Evolutionary conservation across 1,140 invertebrate species (phyloP).

Genomic region (Eufriesea mexicana): DNA sequence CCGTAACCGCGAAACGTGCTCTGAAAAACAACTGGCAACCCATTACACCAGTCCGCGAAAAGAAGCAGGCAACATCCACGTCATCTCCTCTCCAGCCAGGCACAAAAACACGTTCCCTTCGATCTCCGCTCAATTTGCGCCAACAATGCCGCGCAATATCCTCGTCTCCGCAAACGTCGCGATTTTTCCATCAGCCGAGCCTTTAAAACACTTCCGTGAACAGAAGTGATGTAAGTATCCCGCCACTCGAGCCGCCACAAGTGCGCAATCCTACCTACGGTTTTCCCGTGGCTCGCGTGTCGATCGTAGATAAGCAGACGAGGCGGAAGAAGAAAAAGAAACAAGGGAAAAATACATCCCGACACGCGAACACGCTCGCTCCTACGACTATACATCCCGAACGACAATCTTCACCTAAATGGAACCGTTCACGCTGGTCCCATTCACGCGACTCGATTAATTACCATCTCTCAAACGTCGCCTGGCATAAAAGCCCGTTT

Average conservation of each 20-base stretch:
- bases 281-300: neutral
- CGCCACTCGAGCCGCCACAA: neutral
- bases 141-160: neutral
- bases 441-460: slow-evolving; percentile 11
- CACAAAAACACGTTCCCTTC: neutral
- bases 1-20: too few species aligned
- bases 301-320: neutral
- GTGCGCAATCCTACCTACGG: neutral
- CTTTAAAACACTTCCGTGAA: neutral
- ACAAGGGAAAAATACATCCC: too few species aligned
- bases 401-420: neutral
- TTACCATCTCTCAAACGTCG: slow-evolving; percentile 17
- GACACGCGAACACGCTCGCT: too few species aligned
- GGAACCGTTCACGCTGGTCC: neutral
- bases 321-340: neutral
- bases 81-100: too few species aligned
- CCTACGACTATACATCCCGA: too few species aligned
- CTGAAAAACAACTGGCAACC: too few species aligned
- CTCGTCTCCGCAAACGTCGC: neutral
- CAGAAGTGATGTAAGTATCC: neutral
- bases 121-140: neutral
- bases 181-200: neutral
- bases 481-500: slow-evolving; percentile 7
- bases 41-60: too few species aligned
- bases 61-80: too few species aligned